Evolutionary conservation across 1,140 invertebrate genomes (phyloP).

Genomic region (Reticulitermes speratus): DNA sequence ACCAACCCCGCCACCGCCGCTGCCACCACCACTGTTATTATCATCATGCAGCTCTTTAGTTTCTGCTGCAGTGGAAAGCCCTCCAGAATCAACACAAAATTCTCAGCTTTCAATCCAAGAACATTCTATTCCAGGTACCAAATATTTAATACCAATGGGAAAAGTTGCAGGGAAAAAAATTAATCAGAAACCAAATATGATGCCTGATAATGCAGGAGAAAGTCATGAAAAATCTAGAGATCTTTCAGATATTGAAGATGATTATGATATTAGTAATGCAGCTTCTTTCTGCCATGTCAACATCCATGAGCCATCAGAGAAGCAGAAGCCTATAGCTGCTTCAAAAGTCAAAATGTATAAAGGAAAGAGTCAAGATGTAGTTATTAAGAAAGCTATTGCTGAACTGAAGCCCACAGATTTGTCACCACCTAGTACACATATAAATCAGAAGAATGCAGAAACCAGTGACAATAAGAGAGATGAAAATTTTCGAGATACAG

Average conservation of each 20-base stretch:
- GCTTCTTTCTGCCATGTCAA: slow-evolving; percentile 38
- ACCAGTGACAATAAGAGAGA: neutral
- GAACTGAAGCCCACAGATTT: neutral
- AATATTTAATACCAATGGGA: slow-evolving; percentile 29
- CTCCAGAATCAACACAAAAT: slow-evolving; percentile 2
- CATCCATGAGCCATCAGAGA: slow-evolving; percentile 34
- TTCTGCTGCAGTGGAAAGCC: slow-evolving; percentile 37
- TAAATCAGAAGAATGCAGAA: neutral
- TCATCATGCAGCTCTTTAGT: slow-evolving; percentile 35
- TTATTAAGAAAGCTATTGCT: neutral
- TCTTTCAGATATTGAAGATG: slow-evolving; percentile 32
- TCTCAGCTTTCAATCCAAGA: slow-evolving; percentile 5
- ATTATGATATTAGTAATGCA: slow-evolving; percentile 35
- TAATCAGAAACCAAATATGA: neutral
- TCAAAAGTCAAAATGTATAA: neutral
- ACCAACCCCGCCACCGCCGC: neutral
- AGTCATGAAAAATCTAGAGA: slow-evolving; percentile 24
- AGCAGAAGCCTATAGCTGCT: slow-evolving; percentile 8
- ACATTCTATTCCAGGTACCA: neutral
- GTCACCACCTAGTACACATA: neutral
- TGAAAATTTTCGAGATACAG: neutral
- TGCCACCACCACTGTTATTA: neutral
- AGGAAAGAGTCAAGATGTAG: neutral
- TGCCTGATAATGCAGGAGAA: neutral
- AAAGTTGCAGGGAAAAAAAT: slow-evolving; percentile 11